Percentiles rank a stretch among this genome's conserved stretches.
These are phyloP conservation scores for Alosa alosa DNA, from an alignment of 2,113 vertebrate genomes.

Conservation along the genomic window DNA sequence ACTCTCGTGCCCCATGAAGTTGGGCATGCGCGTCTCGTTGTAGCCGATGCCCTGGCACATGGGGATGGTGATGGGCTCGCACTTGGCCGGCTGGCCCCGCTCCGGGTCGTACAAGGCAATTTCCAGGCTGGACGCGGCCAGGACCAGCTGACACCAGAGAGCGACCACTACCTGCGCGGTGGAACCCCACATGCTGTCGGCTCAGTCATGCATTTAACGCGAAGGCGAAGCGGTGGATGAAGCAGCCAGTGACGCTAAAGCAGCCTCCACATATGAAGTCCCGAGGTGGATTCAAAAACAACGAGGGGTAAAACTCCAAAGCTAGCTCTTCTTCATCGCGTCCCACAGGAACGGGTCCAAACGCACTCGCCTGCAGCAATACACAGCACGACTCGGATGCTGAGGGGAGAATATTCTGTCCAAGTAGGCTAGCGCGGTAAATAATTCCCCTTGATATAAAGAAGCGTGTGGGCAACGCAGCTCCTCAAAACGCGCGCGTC, in stretches of 20 bases:
- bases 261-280: constrained; percentile 26
- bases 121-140: constrained; percentile 76
- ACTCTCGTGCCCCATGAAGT: constrained; percentile 90
- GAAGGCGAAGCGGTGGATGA: constrained; percentile 16
- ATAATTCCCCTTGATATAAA: constrained; percentile 16
- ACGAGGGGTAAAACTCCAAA: background rate
- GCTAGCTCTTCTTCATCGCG: constrained; percentile 9
- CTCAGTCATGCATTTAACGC: constrained; percentile 31
- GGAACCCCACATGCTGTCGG: constrained; percentile 63
- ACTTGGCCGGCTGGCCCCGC: constrained; percentile 84
- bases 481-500: background rate
- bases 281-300: background rate
- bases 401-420: background rate
- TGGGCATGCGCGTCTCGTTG: constrained; percentile 97
- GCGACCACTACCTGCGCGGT: constrained; percentile 61
- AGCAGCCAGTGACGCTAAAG: constrained; percentile 29
- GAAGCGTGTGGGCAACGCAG: background rate
- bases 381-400: background rate
- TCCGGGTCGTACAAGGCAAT: constrained; percentile 85
- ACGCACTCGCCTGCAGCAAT: background rate
- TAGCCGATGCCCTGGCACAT: constrained; percentile 98
- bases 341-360: background rate
- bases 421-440: constrained; percentile 10
- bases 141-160: constrained; percentile 76
- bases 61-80: constrained; percentile 89